These are phyloP conservation scores for Chalcosyrphus nemorum DNA, from an alignment of 2,888 invertebrate species.

Conservation along the genomic window DNA sequence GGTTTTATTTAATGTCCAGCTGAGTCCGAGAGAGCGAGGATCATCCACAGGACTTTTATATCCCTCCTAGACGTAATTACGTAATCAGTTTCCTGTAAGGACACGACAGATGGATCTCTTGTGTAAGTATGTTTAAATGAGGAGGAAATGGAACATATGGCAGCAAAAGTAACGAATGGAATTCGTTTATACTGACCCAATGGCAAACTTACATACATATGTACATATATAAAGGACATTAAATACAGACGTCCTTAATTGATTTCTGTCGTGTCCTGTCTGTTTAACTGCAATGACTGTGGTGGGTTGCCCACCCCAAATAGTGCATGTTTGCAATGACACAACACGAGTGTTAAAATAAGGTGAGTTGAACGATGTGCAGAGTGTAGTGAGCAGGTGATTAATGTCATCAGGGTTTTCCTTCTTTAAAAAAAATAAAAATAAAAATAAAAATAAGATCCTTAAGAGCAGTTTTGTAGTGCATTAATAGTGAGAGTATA, in stretches of 20 bases:
- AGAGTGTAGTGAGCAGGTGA: slow-evolving; percentile 42
- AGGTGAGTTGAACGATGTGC: not conserved
- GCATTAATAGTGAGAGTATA: too few species aligned
- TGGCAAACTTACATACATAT: slow-evolving; percentile 12
- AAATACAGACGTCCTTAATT: slow-evolving; percentile 48
- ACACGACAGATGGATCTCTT: slow-evolving; percentile 33
- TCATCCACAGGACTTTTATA: slow-evolving; percentile 45
- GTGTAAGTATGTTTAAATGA: not conserved
- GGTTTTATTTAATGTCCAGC: slow-evolving; percentile 69
- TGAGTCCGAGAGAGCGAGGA: slow-evolving; percentile 47
- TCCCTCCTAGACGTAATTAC: slow-evolving; percentile 58
- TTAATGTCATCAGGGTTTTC: slow-evolving; percentile 33
- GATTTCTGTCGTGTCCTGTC: slow-evolving; percentile 59
- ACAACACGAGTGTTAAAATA: slow-evolving; percentile 26
- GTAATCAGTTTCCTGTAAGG: slow-evolving; percentile 57
- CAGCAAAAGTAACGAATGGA: slow-evolving; percentile 14
- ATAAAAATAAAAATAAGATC: too few species aligned
- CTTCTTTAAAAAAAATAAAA: too few species aligned
- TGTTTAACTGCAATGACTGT: slow-evolving; percentile 47
- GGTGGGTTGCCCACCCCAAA: too few species aligned
- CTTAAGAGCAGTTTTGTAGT: too few species aligned
- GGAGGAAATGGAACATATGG: slow-evolving; percentile 14
- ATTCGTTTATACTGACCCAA: slow-evolving; percentile 28
- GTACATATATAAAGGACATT: not conserved
- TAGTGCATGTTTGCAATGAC: slow-evolving; percentile 38